Evolutionary conservation across 2,888 invertebrate genomes (phyloP), one percentile per base, ranked within the genome.

Genomic region (Drosophila multiciliata): DNA sequence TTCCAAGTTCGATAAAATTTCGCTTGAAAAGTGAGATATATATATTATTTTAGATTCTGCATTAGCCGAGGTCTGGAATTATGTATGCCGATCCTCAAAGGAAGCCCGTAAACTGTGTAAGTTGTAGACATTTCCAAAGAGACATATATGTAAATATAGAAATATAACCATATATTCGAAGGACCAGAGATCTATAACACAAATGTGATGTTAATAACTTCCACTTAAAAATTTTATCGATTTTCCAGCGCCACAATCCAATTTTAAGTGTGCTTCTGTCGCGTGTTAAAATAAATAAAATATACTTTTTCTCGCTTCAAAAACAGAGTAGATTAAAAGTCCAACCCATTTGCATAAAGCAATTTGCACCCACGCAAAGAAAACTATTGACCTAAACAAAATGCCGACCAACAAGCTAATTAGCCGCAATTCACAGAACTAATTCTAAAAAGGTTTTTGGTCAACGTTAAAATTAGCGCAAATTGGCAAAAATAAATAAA

Each of bases 401-500:
- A 52, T 20, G 35, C 4, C 26, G 8, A 20, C 50, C 55, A 26
- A 32, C 54, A 55, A 79, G 50, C 42, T 79, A 78, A 79, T 79
- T 75, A 64, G 53, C 36, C 26, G 52, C 74, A 59, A 65, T 76
- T 78, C 38, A 52, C 23, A 57, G 35, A 60, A 69, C 48, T 42
- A 58, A 74, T 59, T 50, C 33, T 23, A 63, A 55, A 61, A 64
- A 63, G 26, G 20, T 49, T 80, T 74, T 68, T 40, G 48, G 58
- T 35, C 29, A 67, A 23, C 45, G 60, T 71, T 74, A 80, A 80
- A 80, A 77, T 80, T 66, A 73, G 61, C 78, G 58, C 23, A 61
- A 64, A 88, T 85, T 85, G 71, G 66, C 75, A 71, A 66, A 75
- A 70, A 72, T 66, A 83, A 78, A 75, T 75, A 63, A 78, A 75